A percentile compares a stretch with the other conserved stretches of the same genome.
These are phyloP conservation scores for Spodoptera litura DNA, from an alignment of 1,140 invertebrate species.

Conservation along the genomic window DNA sequence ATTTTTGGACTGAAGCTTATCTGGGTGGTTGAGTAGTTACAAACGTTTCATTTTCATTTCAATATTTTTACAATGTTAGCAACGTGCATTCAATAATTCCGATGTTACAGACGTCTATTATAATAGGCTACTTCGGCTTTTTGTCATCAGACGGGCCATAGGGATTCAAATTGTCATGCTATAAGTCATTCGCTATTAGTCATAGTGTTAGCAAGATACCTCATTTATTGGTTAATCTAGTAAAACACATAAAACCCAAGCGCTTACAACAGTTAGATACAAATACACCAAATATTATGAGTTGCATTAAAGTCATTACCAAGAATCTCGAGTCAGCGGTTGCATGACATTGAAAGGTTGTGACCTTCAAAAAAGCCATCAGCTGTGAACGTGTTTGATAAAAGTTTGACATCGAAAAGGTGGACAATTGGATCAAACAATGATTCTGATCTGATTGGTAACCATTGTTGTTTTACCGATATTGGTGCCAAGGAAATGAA, in stretches of 20 bases:
- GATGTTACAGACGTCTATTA: background rate
- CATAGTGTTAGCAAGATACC: too few relatives aligned
- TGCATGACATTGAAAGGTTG: constrained; percentile 26
- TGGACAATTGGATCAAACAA: background rate
- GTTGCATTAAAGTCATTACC: constrained; percentile 12
- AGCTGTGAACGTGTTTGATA: constrained; percentile 11
- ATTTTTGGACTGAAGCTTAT: too few relatives aligned
- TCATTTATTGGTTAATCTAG: too few relatives aligned
- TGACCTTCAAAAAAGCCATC: background rate
- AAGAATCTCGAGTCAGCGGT: constrained; percentile 26
- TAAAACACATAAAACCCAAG: too few relatives aligned
- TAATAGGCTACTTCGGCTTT: background rate
- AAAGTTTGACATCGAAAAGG: constrained; percentile 19
- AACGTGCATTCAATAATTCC: too few relatives aligned
- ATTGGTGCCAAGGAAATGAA: background rate
- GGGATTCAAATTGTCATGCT: too few relatives aligned
- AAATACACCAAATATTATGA: background rate
- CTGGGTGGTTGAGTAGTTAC: too few relatives aligned
- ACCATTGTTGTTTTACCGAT: background rate
- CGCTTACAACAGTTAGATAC: background rate
- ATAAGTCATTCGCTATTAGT: too few relatives aligned
- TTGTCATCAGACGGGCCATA: background rate
- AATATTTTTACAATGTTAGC: too few relatives aligned
- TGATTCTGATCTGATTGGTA: background rate
- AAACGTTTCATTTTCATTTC: too few relatives aligned